Evolutionary conservation across 2,113 vertebrate genomes (phyloP).

Genomic region (Columba janthina): DNA sequence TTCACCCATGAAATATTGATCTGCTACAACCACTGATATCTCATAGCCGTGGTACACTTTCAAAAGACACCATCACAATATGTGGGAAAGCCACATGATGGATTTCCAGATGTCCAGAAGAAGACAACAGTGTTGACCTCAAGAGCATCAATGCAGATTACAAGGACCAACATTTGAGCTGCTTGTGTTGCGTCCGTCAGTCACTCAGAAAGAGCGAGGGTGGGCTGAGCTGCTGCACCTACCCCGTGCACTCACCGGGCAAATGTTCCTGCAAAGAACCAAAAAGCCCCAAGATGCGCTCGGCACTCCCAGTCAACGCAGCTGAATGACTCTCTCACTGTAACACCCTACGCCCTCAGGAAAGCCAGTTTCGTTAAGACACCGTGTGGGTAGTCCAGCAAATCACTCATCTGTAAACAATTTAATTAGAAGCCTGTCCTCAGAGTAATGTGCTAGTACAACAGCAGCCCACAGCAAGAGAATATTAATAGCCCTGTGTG

Average conservation of each 20-base stretch:
- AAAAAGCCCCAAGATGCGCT: background rate
- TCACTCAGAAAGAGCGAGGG: rapidly evolving
- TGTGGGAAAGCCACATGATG: background rate
- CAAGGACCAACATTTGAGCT: background rate
- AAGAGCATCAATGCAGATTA: background rate
- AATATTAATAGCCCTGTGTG: background rate
- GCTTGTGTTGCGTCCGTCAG: background rate
- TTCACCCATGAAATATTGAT: background rate
- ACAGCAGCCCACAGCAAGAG: background rate
- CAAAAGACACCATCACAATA: background rate
- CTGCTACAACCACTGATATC: background rate
- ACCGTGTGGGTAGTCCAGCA: background rate
- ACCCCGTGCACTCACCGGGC: background rate
- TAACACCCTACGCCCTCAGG: background rate
- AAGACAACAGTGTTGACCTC: background rate
- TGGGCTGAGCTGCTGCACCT: background rate
- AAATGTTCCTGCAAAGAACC: background rate
- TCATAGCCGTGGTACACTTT: background rate
- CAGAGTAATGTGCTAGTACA: background rate
- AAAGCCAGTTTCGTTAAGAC: background rate
- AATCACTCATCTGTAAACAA: conserved; percentile 1
- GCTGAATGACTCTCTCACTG: background rate
- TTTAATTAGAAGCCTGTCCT: background rate
- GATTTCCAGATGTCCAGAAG: background rate
- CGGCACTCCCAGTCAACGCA: background rate